Percentiles rank a stretch among this genome's conserved stretches.
These are phyloP conservation scores for Oryzias melastigma DNA, from an alignment of 2,113 vertebrate genomes.

Conservation along the genomic window DNA sequence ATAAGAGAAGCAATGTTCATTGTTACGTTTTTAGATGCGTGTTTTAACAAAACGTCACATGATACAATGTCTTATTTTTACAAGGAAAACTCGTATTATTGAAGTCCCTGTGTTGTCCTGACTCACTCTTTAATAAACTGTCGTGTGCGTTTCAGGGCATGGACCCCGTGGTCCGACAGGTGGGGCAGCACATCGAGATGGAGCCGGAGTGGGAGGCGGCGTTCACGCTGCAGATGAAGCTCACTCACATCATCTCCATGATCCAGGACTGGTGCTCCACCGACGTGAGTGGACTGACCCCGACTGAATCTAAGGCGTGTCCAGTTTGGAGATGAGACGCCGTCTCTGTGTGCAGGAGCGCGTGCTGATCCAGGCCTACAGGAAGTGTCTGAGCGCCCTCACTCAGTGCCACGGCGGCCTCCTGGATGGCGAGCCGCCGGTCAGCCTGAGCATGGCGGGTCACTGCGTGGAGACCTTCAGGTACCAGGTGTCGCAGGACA, in stretches of 20 bases:
- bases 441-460: conserved; percentile 89
- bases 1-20: too few relatives aligned
- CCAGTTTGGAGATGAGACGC: background rate
- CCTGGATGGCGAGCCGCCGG: conserved; percentile 91
- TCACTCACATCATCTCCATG: conserved; percentile 96
- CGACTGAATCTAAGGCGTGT: too few relatives aligned
- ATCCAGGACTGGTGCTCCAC: conserved; percentile 96
- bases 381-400: conserved; percentile 87
- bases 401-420: conserved; percentile 89
- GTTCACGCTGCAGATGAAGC: conserved; percentile 96
- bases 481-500: conserved; percentile 96
- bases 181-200: conserved; percentile 99
- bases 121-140: too few relatives aligned
- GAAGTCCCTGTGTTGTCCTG: too few relatives aligned
- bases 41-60: too few relatives aligned
- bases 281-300: conserved; percentile 81
- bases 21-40: too few relatives aligned
- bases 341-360: conserved; percentile 79
- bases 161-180: conserved; percentile 96
- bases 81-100: too few relatives aligned
- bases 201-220: conserved; percentile 99
- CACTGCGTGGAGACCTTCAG: conserved; percentile 94
- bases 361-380: conserved; percentile 94
- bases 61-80: too few relatives aligned
- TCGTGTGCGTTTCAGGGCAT: conserved; percentile 81